Base-by-base conservation (phyloP, 2,113 vertebrate genomes). In the Antennarius striatus region DNA sequence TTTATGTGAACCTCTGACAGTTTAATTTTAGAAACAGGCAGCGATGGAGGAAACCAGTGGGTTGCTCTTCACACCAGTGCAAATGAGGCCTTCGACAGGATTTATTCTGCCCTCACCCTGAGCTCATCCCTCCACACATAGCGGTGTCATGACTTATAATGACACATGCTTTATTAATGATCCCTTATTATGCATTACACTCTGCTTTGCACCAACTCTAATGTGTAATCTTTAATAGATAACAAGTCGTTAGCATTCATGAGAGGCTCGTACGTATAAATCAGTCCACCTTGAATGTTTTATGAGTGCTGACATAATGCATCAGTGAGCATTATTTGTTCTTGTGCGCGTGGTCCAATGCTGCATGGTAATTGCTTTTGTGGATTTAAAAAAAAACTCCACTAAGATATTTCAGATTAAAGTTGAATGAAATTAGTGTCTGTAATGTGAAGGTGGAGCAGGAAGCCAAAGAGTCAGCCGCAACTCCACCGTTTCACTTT, bases 231-330 rank as follows among this genome's bases (percentile, higher is more conserved):
- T 50, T 36, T 36, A 16, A 63, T 46, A 46, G 47, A 58, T 70
- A 39, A 67, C n/a, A 36, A 29, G 45, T 32, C 32, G 57, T 76
- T 79, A 61, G 63, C 57, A 73, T 79, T 67, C 40, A 73, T 58
- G 46, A 69, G 61, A 39, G 16, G 45, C 45, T 57, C 28, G 43
- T 46, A 1, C 28, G 16, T 45, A 22, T 63, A 36, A 72, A 49
- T 58, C 43, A 42, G 13, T 63, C 48, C 17, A 52, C 36, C 6
- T 6, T 62, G 16, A 68, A 67, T 68, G 43, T 47, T 52, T 52
- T 17, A 68, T 73, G 47, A 73, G 48, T 8, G 45, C 50, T 56
- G 49, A 48, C 51, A 14, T 22, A 32, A 47, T 16, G 43, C 36
- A 7, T 63, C 42, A n/a, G 56, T 30, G 62, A 67, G 46, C 68